Base-by-base conservation (phyloP, 2,888 invertebrate genomes). In the Callosobruchus maculatus region DNA sequence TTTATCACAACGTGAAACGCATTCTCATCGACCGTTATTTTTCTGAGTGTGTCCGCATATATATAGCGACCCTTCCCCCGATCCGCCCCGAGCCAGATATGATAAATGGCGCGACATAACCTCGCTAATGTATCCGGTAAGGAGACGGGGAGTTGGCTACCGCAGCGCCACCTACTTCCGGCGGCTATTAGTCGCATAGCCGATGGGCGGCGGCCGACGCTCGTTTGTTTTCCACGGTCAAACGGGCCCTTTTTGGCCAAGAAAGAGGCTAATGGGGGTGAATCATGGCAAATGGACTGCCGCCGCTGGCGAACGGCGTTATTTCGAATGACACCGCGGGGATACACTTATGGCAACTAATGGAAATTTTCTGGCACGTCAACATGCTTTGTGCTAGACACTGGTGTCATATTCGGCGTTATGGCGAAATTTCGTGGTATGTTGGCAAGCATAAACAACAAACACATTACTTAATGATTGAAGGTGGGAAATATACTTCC, bases 61-160 rank as follows among this genome's bases (percentile, higher is more conserved):
- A 75, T 68, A 74, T 80, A 86, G 84, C 84, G 83, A 49, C 1
- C 49, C 49, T 18, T 49, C 18, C 49, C 49, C 13, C 13, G 13
- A 49, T 49, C 3, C 49, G 49, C 49, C 13, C 49, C 5, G 18
- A 49, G 7, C 49, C 13, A 49, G 49, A 84, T 86, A 86, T 86
- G 87, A 87, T 86, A 85, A 86, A 87, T 86, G 86, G 84, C 78
- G 76, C 77, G 81, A 83, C 83, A 85, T 84, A 84, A 85, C 82
- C 85, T 81, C 81, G 84, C 85, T 86, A 86, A 87, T 86, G 87
- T 86, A 86, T 87, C 86, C 86, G 84, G 85, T 84, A 84, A 82
- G 83, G 7, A 7, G 49, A 49, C 49, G 49, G 13, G 84, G 86
- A 86, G 86, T 86, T 86, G 85, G 85, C 84, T 82, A 81, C 82